Evolutionary conservation across 2,113 vertebrate genomes (phyloP).

Genomic region (Syngnathoides biaculeatus): DNA sequence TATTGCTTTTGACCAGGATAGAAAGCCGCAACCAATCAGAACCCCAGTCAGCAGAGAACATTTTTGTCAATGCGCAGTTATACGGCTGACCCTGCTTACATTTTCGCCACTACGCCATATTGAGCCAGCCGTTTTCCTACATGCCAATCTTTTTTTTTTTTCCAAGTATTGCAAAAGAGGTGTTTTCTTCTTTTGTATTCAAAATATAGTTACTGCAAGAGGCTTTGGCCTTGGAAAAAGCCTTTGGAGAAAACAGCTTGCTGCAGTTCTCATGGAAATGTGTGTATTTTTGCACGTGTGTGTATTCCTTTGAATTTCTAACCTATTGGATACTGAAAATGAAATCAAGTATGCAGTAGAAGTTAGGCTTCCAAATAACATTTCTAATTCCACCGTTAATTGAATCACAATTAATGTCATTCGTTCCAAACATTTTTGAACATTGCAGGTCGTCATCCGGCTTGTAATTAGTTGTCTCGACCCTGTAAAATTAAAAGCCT

Average conservation of each 20-base stretch:
- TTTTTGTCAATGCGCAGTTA: background rate
- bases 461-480: slow-evolving; percentile 43
- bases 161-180: background rate
- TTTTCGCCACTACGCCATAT: background rate
- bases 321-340: background rate
- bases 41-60: background rate
- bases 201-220: background rate
- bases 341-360: background rate
- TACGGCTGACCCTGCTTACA: background rate
- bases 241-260: background rate
- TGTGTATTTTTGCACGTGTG: background rate
- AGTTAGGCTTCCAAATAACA: slow-evolving; percentile 6
- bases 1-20: too few species aligned
- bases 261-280: slow-evolving; percentile 5
- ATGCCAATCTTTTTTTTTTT: background rate
- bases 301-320: slow-evolving; percentile 3
- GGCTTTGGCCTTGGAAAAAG: background rate
- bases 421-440: slow-evolving; percentile 30
- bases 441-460: slow-evolving; percentile 30
- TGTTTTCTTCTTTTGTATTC: background rate
- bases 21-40: too few species aligned
- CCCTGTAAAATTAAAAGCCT: slow-evolving; percentile 42
- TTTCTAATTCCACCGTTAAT: slow-evolving; percentile 45
- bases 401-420: slow-evolving; percentile 38
- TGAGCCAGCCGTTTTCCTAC: background rate